These are phyloP conservation scores for Biston betularia DNA, from an alignment of 2,888 invertebrate species.

Conservation along the genomic window DNA sequence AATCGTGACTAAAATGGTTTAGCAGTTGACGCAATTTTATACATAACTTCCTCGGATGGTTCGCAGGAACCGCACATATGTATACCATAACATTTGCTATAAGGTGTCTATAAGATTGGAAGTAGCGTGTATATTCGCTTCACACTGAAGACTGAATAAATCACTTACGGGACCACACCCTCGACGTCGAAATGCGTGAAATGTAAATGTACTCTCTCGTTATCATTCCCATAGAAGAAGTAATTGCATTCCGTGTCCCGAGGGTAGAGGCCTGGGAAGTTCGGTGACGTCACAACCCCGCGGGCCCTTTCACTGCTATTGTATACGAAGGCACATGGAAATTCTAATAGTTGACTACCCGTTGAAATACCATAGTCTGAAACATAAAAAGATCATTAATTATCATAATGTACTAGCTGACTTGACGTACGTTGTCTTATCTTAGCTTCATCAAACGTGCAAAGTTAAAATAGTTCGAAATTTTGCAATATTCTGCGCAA, in stretches of 20 bases:
- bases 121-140: background rate
- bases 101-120: background rate
- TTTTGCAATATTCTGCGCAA: too few species aligned
- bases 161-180: conserved; percentile 96
- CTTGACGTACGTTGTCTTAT: too few species aligned
- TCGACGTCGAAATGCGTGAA: conserved; percentile 98
- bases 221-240: conserved; percentile 92
- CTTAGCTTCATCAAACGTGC: too few species aligned
- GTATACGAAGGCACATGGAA: conserved; percentile 95
- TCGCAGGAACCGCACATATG: too few species aligned
- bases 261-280: conserved; percentile 96
- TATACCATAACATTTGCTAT: background rate
- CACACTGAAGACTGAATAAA: conserved; percentile 36
- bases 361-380: conserved; percentile 95
- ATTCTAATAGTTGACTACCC: conserved; percentile 91
- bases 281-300: conserved; percentile 94
- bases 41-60: too few species aligned
- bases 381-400: conserved; percentile 47
- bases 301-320: conserved; percentile 92
- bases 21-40: too few species aligned
- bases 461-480: too few species aligned
- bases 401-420: too few species aligned
- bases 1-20: too few species aligned
- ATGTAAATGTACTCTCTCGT: conserved; percentile 92
- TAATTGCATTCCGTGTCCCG: conserved; percentile 96